phyloP scores from a whole-genome alignment of 2,888 invertebrate species.

The Dicyrtoma fusca region DNA sequence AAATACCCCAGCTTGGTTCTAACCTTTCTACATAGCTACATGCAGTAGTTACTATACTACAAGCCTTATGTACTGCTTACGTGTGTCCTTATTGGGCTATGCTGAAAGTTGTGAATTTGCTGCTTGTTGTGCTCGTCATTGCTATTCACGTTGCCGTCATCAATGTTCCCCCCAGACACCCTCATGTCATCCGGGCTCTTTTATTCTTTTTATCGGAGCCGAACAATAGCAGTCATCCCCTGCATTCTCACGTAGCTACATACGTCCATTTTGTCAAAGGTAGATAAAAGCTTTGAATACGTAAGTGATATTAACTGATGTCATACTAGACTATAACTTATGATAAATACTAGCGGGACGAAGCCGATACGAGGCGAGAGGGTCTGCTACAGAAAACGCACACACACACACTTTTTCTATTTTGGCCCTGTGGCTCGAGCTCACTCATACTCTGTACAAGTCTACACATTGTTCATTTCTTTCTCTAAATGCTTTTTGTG shows the following conservation, averaged over 20 bases:
- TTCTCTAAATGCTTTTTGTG: conserved; percentile 10
- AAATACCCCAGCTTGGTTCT: too few relatives aligned
- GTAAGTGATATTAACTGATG: too few relatives aligned
- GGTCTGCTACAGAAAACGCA: neutral
- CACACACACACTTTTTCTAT: too few relatives aligned
- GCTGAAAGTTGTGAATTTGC: neutral
- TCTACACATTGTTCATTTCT: neutral
- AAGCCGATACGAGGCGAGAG: conserved; percentile 7
- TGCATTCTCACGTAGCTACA: neutral
- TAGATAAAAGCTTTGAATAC: conserved; percentile 13
- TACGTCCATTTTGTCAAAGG: conserved; percentile 11
- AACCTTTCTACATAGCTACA: too few relatives aligned
- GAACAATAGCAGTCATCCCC: conserved; percentile 32
- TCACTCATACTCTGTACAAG: neutral
- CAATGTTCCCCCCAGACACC: conserved; percentile 15
- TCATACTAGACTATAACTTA: neutral
- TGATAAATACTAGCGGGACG: neutral
- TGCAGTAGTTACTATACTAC: neutral
- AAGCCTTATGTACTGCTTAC: neutral
- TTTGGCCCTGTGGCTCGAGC: neutral
- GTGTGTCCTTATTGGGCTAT: too few relatives aligned
- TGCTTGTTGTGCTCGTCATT: conserved; percentile 4
- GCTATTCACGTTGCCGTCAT: neutral
- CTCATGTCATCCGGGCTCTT: conserved; percentile 29
- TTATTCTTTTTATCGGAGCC: conserved; percentile 38